These are phyloP conservation scores for Sphyrna mokarran DNA, from an alignment of 2,113 vertebrate species.

Conservation along the genomic window DNA sequence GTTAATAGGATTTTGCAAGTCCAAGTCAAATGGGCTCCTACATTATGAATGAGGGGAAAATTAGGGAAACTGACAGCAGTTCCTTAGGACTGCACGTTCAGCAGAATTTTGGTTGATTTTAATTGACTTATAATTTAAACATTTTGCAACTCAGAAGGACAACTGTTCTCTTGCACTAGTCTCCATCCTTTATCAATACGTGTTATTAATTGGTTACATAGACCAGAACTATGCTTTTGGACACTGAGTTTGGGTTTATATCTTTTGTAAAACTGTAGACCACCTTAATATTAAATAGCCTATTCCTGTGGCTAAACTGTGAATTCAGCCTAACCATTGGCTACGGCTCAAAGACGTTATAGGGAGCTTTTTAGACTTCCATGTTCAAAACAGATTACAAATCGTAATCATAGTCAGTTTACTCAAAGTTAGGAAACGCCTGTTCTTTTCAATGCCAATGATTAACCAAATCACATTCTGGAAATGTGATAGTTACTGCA, in stretches of 20 bases:
- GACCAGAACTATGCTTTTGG: background rate
- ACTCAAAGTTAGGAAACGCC: background rate
- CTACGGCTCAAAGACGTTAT: background rate
- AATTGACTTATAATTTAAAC: background rate
- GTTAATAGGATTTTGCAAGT: too few species aligned
- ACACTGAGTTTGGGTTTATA: background rate
- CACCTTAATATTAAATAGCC: background rate
- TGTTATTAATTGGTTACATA: background rate
- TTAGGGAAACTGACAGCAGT: background rate
- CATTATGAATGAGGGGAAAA: background rate
- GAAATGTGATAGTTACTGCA: background rate
- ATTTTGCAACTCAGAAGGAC: constrained; percentile 16
- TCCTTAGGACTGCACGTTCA: background rate
- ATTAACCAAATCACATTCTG: background rate
- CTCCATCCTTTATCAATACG: background rate
- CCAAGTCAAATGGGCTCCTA: too few species aligned
- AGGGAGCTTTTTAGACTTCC: background rate
- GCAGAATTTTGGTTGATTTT: background rate
- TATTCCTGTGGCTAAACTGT: background rate
- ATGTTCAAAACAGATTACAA: background rate
- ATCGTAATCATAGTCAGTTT: background rate
- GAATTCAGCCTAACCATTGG: background rate
- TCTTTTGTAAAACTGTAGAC: background rate
- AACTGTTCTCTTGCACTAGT: too few species aligned
- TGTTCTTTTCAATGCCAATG: background rate